Evolutionary conservation across 2,888 invertebrate species (phyloP), one percentile per base, ranked within the genome.

Genomic region (Tachina lurida): DNA sequence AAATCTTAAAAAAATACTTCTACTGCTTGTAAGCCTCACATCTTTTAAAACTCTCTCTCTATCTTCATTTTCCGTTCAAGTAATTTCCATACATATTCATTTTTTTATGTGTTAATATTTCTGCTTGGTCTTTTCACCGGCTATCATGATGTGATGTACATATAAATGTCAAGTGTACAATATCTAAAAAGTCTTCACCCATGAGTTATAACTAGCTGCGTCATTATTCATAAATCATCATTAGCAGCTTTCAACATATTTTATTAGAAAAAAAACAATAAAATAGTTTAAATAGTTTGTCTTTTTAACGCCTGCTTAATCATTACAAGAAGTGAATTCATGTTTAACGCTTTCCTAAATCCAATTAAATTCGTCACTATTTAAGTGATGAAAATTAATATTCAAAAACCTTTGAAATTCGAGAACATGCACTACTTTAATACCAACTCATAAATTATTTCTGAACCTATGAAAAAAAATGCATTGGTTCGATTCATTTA

Each of bases 141-240:
- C 60, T 41, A 10, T 10, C 39, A 17, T 8, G 7, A 54, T 31
- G 2, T 52, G 52, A 15, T 52, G 12, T 45, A n/a, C n/a, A n/a
- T n/a, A 41, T 45, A 19, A 54, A 17, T 77, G 60, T 68, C 39
- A 60, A 56, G 39, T 58, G 47, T 58, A 15, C 47, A 58, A 13
- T 15, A 45, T 31, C 62, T 67, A 17, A 56, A 56, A 43, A 62
- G 31, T 62, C 52, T 43, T 17, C 17, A 15, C 10, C 45, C 31
- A 63, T 71, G n/a, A 62, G 47, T 43, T 54, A 56, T 71, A 62
- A 71, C 56, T 71, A 71, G 70, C 45, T 49, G 49, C 19, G 67
- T 70, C 52, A 63, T 71, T 63, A 63, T 71, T 63, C n/a, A 41
- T 47, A 65, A 65, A 19, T 45, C 19, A 45, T 19, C 8, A 15